A percentile compares a stretch with the other conserved stretches of the same genome.
Conservation (phyloP, 2,797 vertebrate genomes). For the Myotis pilosus region DNA sequence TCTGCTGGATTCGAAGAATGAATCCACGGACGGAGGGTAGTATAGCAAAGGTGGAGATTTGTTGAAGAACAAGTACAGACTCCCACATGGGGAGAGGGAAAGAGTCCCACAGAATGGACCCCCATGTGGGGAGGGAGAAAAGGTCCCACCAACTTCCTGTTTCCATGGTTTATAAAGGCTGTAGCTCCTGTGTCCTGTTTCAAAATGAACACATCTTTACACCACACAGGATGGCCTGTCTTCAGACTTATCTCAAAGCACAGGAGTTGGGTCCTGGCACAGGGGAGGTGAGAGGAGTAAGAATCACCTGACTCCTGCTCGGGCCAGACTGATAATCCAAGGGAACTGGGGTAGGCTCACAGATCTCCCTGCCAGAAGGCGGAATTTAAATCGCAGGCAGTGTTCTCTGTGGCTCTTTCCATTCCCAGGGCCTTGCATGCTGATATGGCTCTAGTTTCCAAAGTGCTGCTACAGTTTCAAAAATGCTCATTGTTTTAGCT, state of each 20-base stretch:
- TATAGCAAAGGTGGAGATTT: too few relatives aligned
- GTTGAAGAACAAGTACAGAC: too few relatives aligned
- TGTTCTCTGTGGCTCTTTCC: not conserved
- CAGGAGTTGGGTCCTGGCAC: not conserved
- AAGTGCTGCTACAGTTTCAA: not conserved
- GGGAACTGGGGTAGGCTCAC: too few relatives aligned
- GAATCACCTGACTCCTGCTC: not conserved
- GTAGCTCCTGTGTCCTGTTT: too few relatives aligned
- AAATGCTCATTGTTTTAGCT: not conserved
- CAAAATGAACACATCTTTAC: not conserved
- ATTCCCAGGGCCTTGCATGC: not conserved
- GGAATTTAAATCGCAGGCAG: not conserved
- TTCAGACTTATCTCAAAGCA: not conserved
- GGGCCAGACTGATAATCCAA: not conserved
- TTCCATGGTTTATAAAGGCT: too few relatives aligned
- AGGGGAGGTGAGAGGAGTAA: not conserved
- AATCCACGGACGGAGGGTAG: too few relatives aligned
- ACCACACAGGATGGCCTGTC: not conserved
- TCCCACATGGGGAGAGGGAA: too few relatives aligned
- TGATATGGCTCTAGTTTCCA: not conserved
- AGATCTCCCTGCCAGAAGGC: not conserved
- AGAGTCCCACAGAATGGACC: too few relatives aligned
- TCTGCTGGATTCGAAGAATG: too few relatives aligned
- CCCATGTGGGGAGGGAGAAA: too few relatives aligned
- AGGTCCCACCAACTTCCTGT: too few relatives aligned